Evolutionary conservation across 2,888 invertebrate species (phyloP), one percentile per base, ranked within the genome.

Genomic region (Calliphora vomitoria): DNA sequence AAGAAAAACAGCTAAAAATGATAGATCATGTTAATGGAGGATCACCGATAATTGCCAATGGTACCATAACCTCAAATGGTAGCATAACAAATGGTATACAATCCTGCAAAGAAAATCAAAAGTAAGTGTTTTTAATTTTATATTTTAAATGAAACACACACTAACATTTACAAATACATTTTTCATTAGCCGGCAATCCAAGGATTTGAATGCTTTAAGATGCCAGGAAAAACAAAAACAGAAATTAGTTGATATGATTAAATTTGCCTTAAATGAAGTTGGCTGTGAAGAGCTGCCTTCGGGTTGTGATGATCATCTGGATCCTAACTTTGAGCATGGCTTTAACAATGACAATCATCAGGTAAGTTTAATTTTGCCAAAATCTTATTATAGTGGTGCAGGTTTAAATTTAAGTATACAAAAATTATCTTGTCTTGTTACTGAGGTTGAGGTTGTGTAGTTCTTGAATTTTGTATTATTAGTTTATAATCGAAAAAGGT

Each of bases 201-300:
- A 97, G 92, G 98, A 98, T 92, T 93, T 98, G 64, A 95, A 96
- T 90, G 97, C 98, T 91, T 94, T 97, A 85, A 95, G 96, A 90
- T 97, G 98, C 90, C 96, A 96, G 88, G 97, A 98, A 93, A 95
- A 97, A 87, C 97, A 97, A 93, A 96, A 97, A 93, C 95, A 96
- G 85, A 96, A 96, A 90, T 96, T 98, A 92, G 96, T 96, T 4
- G 97, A 98, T 92, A 95, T 98, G 93, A 97, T 98, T 89, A 96
- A 96, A 91, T 95, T 96, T 66, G 97, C 98, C n/a, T 94, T 98
- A 85, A 97, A 97, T 85, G 97, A 98, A 93, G 95, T 98, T 41
- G 97, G 98, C 81, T 97, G 97, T 92, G 97, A 98, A 93, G 97
- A 98, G 94, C 95, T 97, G 84, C 98, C 98, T 18, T 96, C 97